A percentile compares a stretch with the other conserved stretches of the same genome.
phyloP scores from a whole-genome alignment of 2,888 invertebrate genomes.

The Tachina grossa region DNA sequence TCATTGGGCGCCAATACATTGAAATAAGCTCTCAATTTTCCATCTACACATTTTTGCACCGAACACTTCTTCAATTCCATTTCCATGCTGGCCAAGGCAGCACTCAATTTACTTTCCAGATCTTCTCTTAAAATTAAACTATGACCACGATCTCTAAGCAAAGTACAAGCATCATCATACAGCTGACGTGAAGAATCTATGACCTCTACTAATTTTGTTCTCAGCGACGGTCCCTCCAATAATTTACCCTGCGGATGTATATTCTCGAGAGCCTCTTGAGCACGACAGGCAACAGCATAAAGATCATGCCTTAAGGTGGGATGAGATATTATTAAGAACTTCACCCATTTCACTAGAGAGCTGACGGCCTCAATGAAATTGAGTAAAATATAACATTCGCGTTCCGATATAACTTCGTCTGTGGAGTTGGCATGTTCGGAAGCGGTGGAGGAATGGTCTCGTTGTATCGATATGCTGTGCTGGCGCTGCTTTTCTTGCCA shows the following conservation, averaged over 20 bases:
- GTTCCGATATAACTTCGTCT: conserved; percentile 83
- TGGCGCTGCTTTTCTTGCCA: conserved; percentile 93
- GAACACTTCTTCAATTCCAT: conserved; percentile 88
- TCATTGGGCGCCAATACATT: conserved; percentile 82
- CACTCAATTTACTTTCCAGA: conserved; percentile 87
- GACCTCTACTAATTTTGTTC: conserved; percentile 88
- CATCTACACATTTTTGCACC: conserved; percentile 83
- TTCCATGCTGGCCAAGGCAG: conserved; percentile 88
- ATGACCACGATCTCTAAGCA: conserved; percentile 87
- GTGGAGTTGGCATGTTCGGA: conserved; percentile 80
- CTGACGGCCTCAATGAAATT: conserved; percentile 93
- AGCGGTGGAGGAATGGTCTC: conserved; percentile 82
- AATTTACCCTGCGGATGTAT: conserved; percentile 93
- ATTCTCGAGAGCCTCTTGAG: conserved; percentile 87
- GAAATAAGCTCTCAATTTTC: conserved; percentile 81
- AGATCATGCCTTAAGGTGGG: conserved; percentile 88
- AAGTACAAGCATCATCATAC: conserved; percentile 88
- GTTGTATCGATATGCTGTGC: conserved; percentile 84
- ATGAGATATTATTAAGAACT: conserved; percentile 87
- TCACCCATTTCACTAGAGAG: conserved; percentile 93
- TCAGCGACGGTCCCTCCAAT: conserved; percentile 88
- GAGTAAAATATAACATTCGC: conserved; percentile 84
- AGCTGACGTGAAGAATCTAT: conserved; percentile 84
- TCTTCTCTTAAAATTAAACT: conserved; percentile 87
- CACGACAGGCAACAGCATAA: conserved; percentile 89